These are phyloP conservation scores for Poecilus cupreus DNA, from an alignment of 2,888 invertebrate species.

Conservation along the genomic window DNA sequence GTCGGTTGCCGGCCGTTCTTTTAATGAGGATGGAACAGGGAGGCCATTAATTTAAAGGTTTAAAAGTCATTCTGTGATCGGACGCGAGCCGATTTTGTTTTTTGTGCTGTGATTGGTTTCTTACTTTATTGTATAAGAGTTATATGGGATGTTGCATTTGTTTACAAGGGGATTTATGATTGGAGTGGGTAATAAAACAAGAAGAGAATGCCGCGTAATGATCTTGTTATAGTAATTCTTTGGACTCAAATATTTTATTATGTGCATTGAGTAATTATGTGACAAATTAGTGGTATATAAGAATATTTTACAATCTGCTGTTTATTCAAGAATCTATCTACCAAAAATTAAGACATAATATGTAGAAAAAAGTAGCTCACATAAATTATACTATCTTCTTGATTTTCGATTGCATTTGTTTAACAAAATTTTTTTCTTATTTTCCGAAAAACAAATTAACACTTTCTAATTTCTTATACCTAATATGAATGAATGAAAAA, in stretches of 20 bases:
- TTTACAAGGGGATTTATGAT: constrained; percentile 42
- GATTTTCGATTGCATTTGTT: no score
- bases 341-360: no score
- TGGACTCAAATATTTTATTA: not conserved
- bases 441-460: no score
- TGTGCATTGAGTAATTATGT: no score
- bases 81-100: constrained; percentile 35
- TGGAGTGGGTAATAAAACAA: constrained; percentile 24
- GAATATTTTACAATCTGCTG: no score
- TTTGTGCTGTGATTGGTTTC: not conserved
- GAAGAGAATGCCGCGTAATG: constrained; percentile 1
- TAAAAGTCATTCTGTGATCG: constrained; percentile 41
- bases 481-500: no score
- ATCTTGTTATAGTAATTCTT: constrained; percentile 6
- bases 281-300: no score
- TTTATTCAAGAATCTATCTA: no score
- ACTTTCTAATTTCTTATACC: no score
- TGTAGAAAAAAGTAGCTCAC: no score
- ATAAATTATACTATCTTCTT: no score
- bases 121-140: not conserved
- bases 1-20: not conserved
- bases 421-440: no score
- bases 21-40: constrained; percentile 35
- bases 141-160: constrained; percentile 7
- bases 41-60: constrained; percentile 42